These are phyloP conservation scores for Isoperla grammatica DNA, from an alignment of 2,888 invertebrate genomes.

Conservation along the genomic window DNA sequence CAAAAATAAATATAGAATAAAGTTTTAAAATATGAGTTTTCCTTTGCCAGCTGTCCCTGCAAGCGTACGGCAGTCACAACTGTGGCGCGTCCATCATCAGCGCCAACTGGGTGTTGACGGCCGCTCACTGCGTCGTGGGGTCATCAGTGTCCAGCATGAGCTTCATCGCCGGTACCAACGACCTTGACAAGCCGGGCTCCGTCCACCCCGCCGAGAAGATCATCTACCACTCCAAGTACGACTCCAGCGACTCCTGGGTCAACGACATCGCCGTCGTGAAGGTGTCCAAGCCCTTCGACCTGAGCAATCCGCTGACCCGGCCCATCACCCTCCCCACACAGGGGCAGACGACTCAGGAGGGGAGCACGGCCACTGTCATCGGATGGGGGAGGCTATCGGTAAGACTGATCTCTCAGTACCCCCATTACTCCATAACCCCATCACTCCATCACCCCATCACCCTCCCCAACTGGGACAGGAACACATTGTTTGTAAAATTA, in stretches of 20 bases:
- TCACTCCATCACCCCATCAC: no score
- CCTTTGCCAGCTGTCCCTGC: slow-evolving; percentile 15
- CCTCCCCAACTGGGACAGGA: no score
- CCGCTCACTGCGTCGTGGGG: slow-evolving; percentile 14
- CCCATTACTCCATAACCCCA: no score
- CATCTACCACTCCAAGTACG: slow-evolving; percentile 7
- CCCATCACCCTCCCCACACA: slow-evolving; percentile 17
- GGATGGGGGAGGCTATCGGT: slow-evolving; percentile 20
- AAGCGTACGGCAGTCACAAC: slow-evolving; percentile 9
- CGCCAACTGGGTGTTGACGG: slow-evolving; percentile 13
- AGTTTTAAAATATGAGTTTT: no score
- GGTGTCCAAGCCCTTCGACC: slow-evolving; percentile 15
- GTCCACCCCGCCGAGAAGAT: slow-evolving; percentile 5
- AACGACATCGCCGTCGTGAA: slow-evolving; percentile 20
- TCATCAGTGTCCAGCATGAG: not conserved
- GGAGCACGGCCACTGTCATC: slow-evolving; percentile 12
- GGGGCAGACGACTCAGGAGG: slow-evolving; percentile 3
- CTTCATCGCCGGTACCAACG: slow-evolving; percentile 15
- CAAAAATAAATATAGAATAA: no score
- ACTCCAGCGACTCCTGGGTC: slow-evolving; percentile 11
- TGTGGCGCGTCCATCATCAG: slow-evolving; percentile 18
- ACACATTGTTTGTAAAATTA: no score
- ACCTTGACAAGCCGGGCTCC: not conserved
- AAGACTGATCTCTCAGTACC: no score
- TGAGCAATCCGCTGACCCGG: not conserved